These are phyloP conservation scores for Platysternon megacephalum DNA, from an alignment of 2,113 vertebrate species.

Conservation along the genomic window DNA sequence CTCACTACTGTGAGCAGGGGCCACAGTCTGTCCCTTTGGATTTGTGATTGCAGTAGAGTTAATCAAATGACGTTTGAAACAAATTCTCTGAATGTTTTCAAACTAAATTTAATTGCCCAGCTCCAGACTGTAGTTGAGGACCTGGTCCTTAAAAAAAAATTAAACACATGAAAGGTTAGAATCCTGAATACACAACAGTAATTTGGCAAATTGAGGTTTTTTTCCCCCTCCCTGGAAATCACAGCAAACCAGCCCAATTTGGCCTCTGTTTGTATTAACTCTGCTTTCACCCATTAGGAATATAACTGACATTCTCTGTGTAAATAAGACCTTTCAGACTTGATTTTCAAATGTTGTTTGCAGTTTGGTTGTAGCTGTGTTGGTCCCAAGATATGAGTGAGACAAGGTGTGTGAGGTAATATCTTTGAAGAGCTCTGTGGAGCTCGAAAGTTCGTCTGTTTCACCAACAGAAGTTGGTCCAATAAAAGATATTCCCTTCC, in stretches of 20 bases:
- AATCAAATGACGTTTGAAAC: neutral
- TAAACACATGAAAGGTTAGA: neutral
- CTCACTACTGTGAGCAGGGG: no score
- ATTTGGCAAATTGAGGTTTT: neutral
- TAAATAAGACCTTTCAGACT: neutral
- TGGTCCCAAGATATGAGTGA: neutral
- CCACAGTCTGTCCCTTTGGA: neutral
- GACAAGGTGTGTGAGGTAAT: neutral
- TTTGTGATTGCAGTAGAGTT: neutral
- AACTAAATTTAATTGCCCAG: no score
- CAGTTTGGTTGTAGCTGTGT: neutral
- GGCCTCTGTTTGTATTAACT: neutral
- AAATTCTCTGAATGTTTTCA: no score
- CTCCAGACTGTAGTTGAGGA: neutral
- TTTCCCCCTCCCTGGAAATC: neutral
- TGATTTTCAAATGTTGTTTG: neutral
- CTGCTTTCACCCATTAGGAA: neutral
- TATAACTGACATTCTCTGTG: neutral
- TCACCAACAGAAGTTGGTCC: neutral
- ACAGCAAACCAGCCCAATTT: neutral
- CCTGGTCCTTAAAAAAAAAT: neutral
- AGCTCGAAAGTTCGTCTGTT: neutral
- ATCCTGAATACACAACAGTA: neutral
- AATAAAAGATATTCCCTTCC: neutral
- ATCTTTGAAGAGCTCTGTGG: neutral